Percentiles rank a stretch among this genome's conserved stretches.
Conservation (phyloP, 2,797 vertebrate genomes). For the Zalophus californianus region DNA sequence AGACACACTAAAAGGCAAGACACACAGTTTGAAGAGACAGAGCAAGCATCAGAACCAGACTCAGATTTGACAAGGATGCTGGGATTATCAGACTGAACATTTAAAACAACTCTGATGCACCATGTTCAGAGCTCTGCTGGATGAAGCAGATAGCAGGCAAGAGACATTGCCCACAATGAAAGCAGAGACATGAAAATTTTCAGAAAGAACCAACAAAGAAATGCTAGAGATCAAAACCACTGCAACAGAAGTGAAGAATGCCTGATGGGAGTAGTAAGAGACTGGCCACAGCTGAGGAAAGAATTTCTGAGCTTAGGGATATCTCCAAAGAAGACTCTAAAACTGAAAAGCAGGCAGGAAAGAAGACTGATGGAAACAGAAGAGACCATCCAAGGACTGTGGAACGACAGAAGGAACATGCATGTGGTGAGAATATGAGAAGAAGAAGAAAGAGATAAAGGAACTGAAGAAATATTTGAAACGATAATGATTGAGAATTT, state of each 20-base stretch:
- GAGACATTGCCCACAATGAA: background rate
- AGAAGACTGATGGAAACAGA: background rate
- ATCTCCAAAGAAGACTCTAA: background rate
- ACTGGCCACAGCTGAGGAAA: background rate
- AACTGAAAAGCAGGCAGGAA: background rate
- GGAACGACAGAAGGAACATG: background rate
- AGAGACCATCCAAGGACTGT: background rate
- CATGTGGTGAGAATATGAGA: background rate
- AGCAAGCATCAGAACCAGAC: background rate
- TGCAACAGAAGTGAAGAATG: background rate
- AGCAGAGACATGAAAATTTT: background rate
- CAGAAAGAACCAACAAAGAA: background rate
- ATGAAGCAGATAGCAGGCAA: background rate
- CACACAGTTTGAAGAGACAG: background rate
- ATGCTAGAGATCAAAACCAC: background rate
- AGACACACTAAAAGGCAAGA: background rate
- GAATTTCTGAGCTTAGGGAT: background rate
- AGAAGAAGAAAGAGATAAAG: background rate
- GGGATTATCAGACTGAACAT: background rate
- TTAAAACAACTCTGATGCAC: background rate
- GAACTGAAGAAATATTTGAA: background rate
- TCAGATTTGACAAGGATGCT: background rate
- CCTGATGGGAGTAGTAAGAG: background rate
- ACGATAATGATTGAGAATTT: background rate
- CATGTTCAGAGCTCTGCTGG: background rate